Evolutionary conservation across 2,113 vertebrate genomes (phyloP), one percentile per base, ranked within the genome.

Genomic region (Ageneiosus marmoratus): DNA sequence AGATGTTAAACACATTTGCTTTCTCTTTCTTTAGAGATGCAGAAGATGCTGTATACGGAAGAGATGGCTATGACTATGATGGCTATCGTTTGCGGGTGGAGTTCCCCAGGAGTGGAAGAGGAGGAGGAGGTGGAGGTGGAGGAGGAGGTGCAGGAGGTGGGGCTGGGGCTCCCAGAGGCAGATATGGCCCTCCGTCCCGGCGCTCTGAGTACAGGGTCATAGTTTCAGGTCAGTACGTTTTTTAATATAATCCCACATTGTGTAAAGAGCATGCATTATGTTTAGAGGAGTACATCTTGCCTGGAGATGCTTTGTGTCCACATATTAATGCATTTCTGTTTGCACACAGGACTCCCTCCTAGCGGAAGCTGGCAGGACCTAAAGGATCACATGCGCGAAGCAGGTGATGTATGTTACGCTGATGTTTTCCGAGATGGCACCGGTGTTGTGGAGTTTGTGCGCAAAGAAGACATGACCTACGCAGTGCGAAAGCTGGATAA

Each of bases 281-380:
- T 29, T 62, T 62, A 9, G 15, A 13, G n/a, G 32, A 65, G 6
- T 13, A 1, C 15, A 32, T 63, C 27, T 2, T 60, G 24, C 24
- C 10, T 60, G 56, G 2, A 24, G 13, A 2, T 27, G 27, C 60
- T 16, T 69, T 15, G 32, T 46, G 44, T n/a, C 15, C 20, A n/a
- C 9, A 1, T 44, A 27, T 32, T 73, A 32, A 32, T 1, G 2
- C 11, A 4, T n/a, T 15, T 8, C 8, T 69, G 46, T 76, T 62
- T 44, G 1, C 60, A 16, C 27, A 78, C 75, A 95, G 94, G 95
- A 86, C 95, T 96, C 88, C 94, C 94, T 80, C 94, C 94, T 0
- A 95, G 96, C 82, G 95, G 94, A 87, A 97, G 95, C 91, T 97
- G 96, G 96, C 96, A 96, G 93, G 96, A 97, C 93, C 93, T 96